Evolutionary conservation across 1,140 invertebrate species (phyloP), one percentile per base, ranked within the genome.

Genomic region (Teleogryllus occipitalis): DNA sequence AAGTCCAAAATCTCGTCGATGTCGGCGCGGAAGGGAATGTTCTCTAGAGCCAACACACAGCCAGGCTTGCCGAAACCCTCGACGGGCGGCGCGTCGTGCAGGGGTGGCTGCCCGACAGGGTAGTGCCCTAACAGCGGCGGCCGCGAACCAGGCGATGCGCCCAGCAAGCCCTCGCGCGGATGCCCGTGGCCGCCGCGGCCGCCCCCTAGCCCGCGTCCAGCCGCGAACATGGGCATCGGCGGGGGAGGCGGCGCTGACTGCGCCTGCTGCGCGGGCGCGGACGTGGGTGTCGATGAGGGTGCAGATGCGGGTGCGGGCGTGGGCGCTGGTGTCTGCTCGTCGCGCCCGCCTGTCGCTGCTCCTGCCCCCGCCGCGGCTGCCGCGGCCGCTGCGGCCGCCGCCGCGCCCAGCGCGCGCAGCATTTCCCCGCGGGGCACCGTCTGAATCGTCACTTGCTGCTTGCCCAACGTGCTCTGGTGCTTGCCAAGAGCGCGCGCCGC

Each of bases 1-100:
- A 97, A 97, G 0, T 91, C 88, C 74, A 97, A 87, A 78, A 98
- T 96, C 81, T 98, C 96, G 77, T 95, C 92, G 12, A 96, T 92
- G 18, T 91, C 90, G 0, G 96, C 95, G 79, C 93, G 91, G 85
- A 93, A 97, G 0, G 96, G 95, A 0, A 98, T 91, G 85, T 98
- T 98, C 83, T 94, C 91, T 82, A 96, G 87, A 0, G 90, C 90
- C 0, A 98, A 86, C 0, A 96, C 93, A 84, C 95, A 97, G 10
- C 95, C 94, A 5, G 92, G 93, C 73, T 91, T 90, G 7, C 91
- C 92, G 82, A 95, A 95, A 54, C 89, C 90, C 27, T 93, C 88
- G 21, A 88, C 84, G 46, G 85, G 85, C 4, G 78, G 21, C 72
- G 47, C 49, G 0, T 47, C 18, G 12, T 49, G 14, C 18, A 46